A percentile compares a stretch with the other conserved stretches of the same genome.
phyloP scores from a whole-genome alignment of 2,797 vertebrate genomes.

The Macrochelys suwanniensis region DNA sequence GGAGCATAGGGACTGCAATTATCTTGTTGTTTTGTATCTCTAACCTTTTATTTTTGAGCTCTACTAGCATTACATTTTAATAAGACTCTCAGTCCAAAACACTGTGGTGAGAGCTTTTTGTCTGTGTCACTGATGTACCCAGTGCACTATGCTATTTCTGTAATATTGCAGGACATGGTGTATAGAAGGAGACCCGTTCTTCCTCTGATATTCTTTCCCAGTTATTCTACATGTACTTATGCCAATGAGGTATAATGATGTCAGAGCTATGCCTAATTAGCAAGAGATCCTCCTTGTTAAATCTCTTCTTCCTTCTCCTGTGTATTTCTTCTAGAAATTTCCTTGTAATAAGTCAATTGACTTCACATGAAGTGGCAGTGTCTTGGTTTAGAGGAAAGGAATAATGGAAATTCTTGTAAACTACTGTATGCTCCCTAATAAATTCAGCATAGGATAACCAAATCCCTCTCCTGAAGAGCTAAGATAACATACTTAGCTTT shows the following conservation, averaged over 20 bases:
- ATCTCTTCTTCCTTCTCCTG: not conserved
- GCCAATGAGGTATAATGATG: fast-evolving
- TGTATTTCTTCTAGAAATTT: not conserved
- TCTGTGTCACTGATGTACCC: not conserved
- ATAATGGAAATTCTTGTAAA: not conserved
- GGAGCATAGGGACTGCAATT: no score
- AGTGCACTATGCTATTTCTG: not conserved
- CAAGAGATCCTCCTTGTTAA: not conserved
- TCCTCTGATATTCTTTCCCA: not conserved
- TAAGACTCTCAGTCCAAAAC: not conserved
- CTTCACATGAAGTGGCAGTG: not conserved
- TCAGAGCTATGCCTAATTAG: not conserved
- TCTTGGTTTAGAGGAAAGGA: not conserved
- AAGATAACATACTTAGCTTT: not conserved
- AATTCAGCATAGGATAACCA: not conserved
- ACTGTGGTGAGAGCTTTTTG: not conserved
- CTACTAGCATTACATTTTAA: not conserved
- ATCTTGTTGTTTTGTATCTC: not conserved
- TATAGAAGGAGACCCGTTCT: not conserved
- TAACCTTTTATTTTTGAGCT: not conserved
- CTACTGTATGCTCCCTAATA: not conserved
- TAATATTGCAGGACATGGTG: not conserved
- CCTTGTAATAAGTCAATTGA: not conserved
- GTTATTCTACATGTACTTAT: fast-evolving
- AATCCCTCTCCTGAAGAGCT: not conserved